phyloP scores from a whole-genome alignment of 2,113 vertebrate species.

The Crotalus helleri region DNA sequence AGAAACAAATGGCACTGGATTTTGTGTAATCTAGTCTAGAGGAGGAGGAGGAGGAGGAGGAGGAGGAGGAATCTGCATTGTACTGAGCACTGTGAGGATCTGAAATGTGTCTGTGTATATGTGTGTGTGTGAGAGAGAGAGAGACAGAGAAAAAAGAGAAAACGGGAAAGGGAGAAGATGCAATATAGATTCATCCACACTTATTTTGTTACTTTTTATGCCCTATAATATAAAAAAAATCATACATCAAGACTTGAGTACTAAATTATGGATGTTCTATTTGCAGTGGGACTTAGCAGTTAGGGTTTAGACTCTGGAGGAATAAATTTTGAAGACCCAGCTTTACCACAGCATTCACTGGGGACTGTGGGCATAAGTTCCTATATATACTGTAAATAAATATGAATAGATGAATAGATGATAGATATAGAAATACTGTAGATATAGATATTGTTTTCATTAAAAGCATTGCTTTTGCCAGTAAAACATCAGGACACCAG shows the following conservation, averaged over 20 bases:
- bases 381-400: background rate
- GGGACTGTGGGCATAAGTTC: background rate
- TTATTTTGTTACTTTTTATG: background rate
- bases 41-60: too few species aligned
- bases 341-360: background rate
- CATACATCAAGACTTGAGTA: background rate
- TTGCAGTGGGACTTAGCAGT: background rate
- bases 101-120: background rate
- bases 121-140: too few species aligned
- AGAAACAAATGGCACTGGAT: background rate
- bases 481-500: background rate
- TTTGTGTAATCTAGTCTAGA: background rate
- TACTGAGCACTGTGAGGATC: background rate
- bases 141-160: background rate
- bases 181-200: background rate
- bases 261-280: background rate
- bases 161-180: slow-evolving; percentile 1
- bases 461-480: background rate
- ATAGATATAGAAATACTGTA: background rate
- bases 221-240: background rate
- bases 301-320: background rate
- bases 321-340: background rate
- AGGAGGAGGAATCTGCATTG: background rate
- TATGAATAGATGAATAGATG: background rate
- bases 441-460: background rate